Base-by-base conservation (phyloP, 2,113 vertebrate species). In the Cyphomyrus discorhynchus region DNA sequence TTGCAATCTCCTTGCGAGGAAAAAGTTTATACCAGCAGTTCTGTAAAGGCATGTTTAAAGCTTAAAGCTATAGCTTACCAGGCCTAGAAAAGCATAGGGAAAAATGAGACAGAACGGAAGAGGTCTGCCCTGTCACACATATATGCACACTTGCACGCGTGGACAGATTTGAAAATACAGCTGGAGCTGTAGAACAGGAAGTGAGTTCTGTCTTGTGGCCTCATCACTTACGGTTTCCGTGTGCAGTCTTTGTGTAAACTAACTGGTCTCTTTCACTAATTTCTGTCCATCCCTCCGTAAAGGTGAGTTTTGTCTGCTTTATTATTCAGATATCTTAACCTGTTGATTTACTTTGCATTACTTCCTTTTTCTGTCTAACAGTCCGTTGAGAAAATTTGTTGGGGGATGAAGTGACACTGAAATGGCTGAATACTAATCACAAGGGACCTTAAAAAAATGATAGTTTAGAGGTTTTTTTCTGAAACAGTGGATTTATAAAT, bases 171-270 rank as follows among this genome's bases (percentile, higher is more conserved):
- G 5, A 80, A 80, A 42, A 80, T 24, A 31, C 6, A 77, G 62
- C 45, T 53, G 84, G 17, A 10, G 47, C 21, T 87, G 52, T 87
- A 19, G 27, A 27, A 46, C 89, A 90, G 89, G 89, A 90, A 90
- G 85, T 87, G 45, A 87, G 17, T 46, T 87, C 66, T 53, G 66
- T 87, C 62, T 80, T 56, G 85, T 21, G 8, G 31, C 66, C 46
- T 86, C 85, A 52, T 90, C 62, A 21, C 62, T 87, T 62, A 50
- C 62, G 86, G 89, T 86, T 90, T 58, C 83, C 86, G 46, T 39
- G 62, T 31, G 31, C 53, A 19, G 80, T 50, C 50, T 90, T 5
- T 7, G 52, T 66, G 42, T 9, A 50, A 50, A 90, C 88, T 53
- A 15, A 52, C 35, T n/a, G 35, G 19, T 56, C 27, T 24, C 21